Conservation (phyloP, 1,140 invertebrate genomes). For the Zaprionus lachaisei region DNA sequence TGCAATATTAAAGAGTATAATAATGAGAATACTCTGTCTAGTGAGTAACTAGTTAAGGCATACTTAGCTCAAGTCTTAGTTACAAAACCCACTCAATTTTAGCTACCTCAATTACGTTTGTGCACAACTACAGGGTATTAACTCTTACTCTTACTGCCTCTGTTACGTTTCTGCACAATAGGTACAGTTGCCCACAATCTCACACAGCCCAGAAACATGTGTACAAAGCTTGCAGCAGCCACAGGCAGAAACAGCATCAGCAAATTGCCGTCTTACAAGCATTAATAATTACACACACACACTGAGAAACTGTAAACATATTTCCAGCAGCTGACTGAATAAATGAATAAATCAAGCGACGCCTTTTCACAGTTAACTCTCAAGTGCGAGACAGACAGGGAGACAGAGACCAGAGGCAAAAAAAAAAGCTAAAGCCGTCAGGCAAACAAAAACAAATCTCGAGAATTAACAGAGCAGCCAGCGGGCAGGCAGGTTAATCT, state of each 20-base stretch:
- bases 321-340: constrained; percentile 60
- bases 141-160: too few species aligned
- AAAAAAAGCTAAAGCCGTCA: constrained; percentile 15
- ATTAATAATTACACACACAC: constrained; percentile 55
- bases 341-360: constrained; percentile 74
- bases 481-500: constrained; percentile 27
- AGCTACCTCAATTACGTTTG: not conserved
- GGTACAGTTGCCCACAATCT: constrained; percentile 36
- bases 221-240: constrained; percentile 32
- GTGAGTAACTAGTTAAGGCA: too few species aligned
- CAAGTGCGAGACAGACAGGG: constrained; percentile 13
- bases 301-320: constrained; percentile 16
- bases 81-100: not conserved
- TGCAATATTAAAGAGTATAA: too few species aligned
- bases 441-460: constrained; percentile 55
- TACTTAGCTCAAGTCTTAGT: not conserved
- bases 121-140: constrained; percentile 4
- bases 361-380: constrained; percentile 70
- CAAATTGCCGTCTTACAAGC: constrained; percentile 53
- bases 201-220: constrained; percentile 36
- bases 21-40: too few species aligned
- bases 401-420: constrained; percentile 27
- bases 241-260: constrained; percentile 4
- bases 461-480: constrained; percentile 55
- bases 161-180: not conserved